These are phyloP conservation scores for Ceyx erithaca DNA, from an alignment of 2,797 vertebrate species.

Conservation along the genomic window DNA sequence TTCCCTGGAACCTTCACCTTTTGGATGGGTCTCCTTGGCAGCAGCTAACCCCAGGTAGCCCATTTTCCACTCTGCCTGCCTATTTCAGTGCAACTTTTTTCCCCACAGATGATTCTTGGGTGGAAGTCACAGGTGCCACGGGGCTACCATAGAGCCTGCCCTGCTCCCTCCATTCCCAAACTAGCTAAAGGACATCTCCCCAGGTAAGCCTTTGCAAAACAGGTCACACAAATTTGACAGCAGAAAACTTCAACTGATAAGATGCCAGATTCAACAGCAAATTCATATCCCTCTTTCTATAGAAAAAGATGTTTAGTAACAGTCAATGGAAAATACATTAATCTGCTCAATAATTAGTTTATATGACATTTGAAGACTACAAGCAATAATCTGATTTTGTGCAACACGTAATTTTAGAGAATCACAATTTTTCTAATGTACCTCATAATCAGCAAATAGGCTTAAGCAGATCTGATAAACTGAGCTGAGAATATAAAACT, in stretches of 20 bases:
- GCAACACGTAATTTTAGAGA: neutral
- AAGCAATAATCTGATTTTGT: neutral
- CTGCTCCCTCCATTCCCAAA: neutral
- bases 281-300: neutral
- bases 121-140: neutral
- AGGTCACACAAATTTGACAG: neutral
- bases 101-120: neutral
- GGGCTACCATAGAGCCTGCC: neutral
- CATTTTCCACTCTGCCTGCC: neutral
- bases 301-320: neutral
- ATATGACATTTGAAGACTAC: neutral
- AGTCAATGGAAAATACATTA: neutral
- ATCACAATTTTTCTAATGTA: neutral
- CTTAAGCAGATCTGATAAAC: neutral
- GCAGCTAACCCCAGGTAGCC: neutral
- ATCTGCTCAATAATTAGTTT: neutral
- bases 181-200: neutral
- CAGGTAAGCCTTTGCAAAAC: neutral
- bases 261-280: neutral
- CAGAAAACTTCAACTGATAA: neutral
- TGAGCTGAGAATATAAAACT: conserved; percentile 23
- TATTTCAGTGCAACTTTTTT: neutral
- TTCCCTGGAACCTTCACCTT: neutral
- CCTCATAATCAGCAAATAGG: neutral
- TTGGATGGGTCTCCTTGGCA: neutral